Evolutionary conservation across 2,888 invertebrate species (phyloP).

Genomic region (Allophyes oxyacanthae): DNA sequence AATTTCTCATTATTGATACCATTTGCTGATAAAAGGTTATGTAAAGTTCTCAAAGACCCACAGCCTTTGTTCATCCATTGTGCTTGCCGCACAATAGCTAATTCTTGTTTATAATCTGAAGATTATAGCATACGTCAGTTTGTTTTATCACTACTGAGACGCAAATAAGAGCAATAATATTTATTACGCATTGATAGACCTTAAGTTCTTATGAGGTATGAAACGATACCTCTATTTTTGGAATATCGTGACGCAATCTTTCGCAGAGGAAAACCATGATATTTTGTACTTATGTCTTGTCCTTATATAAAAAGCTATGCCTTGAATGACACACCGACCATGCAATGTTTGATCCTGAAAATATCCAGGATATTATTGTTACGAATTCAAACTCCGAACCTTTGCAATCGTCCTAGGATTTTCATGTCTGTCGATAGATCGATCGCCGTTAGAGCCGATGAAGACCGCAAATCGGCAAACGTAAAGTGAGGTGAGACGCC

Average conservation of each 20-base stretch:
- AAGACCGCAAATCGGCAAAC: too few relatives aligned
- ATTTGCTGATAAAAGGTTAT: neutral
- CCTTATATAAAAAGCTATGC: slow-evolving; percentile 3
- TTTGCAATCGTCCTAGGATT: too few relatives aligned
- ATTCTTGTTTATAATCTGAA: slow-evolving; percentile 1
- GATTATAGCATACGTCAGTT: neutral
- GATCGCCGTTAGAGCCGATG: too few relatives aligned
- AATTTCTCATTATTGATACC: neutral
- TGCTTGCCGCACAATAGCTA: slow-evolving; percentile 6
- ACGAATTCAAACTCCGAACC: too few relatives aligned
- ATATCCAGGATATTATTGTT: too few relatives aligned
- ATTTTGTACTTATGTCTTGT: too few relatives aligned
- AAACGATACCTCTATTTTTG: slow-evolving; percentile 15
- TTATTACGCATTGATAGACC: slow-evolving; percentile 2
- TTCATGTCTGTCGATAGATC: too few relatives aligned
- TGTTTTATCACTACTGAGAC: neutral
- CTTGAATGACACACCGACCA: too few relatives aligned
- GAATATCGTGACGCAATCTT: slow-evolving; percentile 15
- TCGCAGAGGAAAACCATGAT: slow-evolving; percentile 2
- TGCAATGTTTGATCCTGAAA: too few relatives aligned
- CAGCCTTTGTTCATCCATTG: slow-evolving; percentile 7
- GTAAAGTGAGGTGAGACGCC: too few relatives aligned
- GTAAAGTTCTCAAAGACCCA: neutral
- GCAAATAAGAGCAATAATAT: neutral
- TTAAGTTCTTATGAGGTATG: slow-evolving; percentile 9